A percentile compares a stretch with the other conserved stretches of the same genome.
These are phyloP conservation scores for Ornithoptera alexandrae DNA, from an alignment of 2,888 invertebrate species.

Conservation along the genomic window DNA sequence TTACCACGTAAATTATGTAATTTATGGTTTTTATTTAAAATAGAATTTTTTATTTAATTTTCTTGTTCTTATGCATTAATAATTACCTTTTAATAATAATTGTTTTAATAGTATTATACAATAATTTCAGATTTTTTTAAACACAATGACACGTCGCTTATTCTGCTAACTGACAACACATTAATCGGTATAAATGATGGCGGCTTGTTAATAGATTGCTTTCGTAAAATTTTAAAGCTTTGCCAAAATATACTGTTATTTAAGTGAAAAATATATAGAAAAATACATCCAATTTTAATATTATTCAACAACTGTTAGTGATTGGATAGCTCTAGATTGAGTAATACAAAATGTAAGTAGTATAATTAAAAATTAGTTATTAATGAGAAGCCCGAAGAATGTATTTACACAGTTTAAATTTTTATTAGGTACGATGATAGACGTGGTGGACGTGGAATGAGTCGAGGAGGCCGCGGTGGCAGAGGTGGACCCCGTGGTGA, in stretches of 20 bases:
- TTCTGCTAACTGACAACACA: background rate
- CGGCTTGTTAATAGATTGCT: conserved; percentile 32
- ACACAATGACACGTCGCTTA: conserved; percentile 28
- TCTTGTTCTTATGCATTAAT: background rate
- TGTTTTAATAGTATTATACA: background rate
- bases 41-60: background rate
- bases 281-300: background rate
- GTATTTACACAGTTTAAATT: background rate
- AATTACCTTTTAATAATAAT: background rate
- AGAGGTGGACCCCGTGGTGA: conserved; percentile 45
- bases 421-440: conserved; percentile 71
- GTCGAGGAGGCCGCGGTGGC: conserved; percentile 45
- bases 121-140: background rate
- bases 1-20: background rate
- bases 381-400: background rate
- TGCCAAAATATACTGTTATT: conserved; percentile 14
- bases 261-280: conserved; percentile 2
- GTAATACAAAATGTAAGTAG: conserved; percentile 25
- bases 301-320: background rate
- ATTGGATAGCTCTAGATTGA: background rate
- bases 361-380: background rate
- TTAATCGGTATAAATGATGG: conserved; percentile 34
- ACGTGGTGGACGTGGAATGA: conserved; percentile 64
- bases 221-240: conserved; percentile 30
- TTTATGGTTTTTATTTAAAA: background rate